Base-by-base conservation (phyloP, 1,140 invertebrate species). In the Drosophila varians region DNA sequence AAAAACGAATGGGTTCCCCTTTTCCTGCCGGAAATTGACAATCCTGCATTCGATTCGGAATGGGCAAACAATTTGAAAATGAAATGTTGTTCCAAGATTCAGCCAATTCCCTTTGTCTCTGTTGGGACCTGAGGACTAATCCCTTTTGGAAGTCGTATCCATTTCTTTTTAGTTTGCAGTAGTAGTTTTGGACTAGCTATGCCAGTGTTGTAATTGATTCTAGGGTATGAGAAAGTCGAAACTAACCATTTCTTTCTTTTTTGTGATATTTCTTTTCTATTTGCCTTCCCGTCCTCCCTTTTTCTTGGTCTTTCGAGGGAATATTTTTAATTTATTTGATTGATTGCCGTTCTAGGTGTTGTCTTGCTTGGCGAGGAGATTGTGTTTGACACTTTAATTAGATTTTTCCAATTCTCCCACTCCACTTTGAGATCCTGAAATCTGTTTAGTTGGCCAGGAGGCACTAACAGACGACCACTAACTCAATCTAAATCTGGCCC, bases 261-360 rank as follows among this genome's bases (percentile, higher is more conserved):
- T 26, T 54, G 14, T 34, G 7, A 1, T 4, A 21, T 54, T 51
- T 54, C 31, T 47, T 54, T 45, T 58, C 43, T 57, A 18, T 34
- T 45, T 36, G 7, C 42, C 52, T 46, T 28, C 21, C 4, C 23
- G 11, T 56, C 28, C 34, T 47, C 21, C 6, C n/a, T n/a, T 38
- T 28, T 43, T n/a, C 11, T 4, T 3, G 19, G 18, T 14, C 46
- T 36, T 69, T 31, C 4, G 40, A 57, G 47, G 53, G 64, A 74
- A 56, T 60, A 64, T 56, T 79, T 78, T 74, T 56, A 55, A 78
- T 78, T 74, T 74, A 40, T 70, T 25, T 65, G 57, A 79, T 78
- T 78, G 69, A 74, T 74, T 78, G 64, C 26, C 49, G n/a, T 12
- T 49, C 14, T 34, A 14, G 21, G 38, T 48, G 28, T 40, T 12